These are phyloP conservation scores for Ursus arctos DNA, from an alignment of 2,113 vertebrate genomes.

Conservation along the genomic window DNA sequence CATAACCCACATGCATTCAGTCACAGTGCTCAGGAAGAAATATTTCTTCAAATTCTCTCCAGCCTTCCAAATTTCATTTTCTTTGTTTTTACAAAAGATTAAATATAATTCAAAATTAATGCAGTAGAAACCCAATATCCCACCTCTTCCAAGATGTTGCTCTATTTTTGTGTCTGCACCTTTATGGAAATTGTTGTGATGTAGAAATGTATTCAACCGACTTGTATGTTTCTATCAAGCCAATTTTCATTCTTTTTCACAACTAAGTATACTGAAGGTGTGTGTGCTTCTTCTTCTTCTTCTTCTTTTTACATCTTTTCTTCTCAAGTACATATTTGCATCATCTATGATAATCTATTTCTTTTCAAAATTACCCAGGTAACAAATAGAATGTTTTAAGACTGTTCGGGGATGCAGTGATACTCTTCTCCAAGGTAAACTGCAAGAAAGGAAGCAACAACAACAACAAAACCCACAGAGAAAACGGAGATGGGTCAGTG, in stretches of 20 bases:
- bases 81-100: constrained; percentile 59
- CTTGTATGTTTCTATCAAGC: constrained; percentile 34
- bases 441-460: not conserved
- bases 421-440: not conserved
- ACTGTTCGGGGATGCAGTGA: not conserved
- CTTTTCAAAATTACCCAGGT: not conserved
- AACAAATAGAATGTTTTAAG: not conserved
- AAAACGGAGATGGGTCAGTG: not conserved
- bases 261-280: not conserved
- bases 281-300: too few species aligned
- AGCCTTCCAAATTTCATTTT: constrained; percentile 54
- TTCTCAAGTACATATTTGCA: not conserved
- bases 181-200: constrained; percentile 10
- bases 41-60: constrained; percentile 30
- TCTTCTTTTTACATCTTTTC: not conserved
- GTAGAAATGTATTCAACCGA: not conserved
- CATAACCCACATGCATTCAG: not conserved
- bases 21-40: not conserved
- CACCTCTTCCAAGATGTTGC: not conserved
- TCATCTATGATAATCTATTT: not conserved
- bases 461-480: not conserved
- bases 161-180: not conserved
- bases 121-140: constrained; percentile 55
- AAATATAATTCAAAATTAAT: constrained; percentile 73
- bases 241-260: constrained; percentile 53